These are phyloP conservation scores for Ooceraea biroi DNA, from an alignment of 1,140 invertebrate genomes.

Conservation along the genomic window DNA sequence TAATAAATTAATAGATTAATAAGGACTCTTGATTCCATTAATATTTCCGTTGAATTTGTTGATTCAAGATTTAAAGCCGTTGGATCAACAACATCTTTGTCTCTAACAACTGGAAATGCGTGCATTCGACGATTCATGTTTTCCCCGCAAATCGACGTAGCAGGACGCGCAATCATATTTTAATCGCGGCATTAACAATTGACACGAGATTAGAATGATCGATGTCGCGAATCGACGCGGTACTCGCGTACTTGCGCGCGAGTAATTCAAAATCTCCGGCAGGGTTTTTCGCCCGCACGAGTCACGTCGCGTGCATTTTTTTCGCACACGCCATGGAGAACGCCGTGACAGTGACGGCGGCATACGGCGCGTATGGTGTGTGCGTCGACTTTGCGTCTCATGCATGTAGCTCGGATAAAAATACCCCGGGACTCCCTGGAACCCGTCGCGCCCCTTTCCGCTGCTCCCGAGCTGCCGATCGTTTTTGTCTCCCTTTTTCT, in stretches of 20 bases:
- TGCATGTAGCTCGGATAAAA: constrained; percentile 68
- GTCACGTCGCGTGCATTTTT: constrained; percentile 12
- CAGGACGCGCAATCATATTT: too few species aligned
- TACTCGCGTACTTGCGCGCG: too few species aligned
- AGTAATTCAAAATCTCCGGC: background rate
- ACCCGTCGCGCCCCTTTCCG: background rate
- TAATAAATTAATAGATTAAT: too few species aligned
- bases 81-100: too few species aligned
- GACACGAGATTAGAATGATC: background rate
- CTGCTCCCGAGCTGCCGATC: constrained; percentile 27
- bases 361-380: constrained; percentile 29
- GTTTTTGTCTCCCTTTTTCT: constrained; percentile 42
- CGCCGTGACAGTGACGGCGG: constrained; percentile 10
- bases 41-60: too few species aligned
- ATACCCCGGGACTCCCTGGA: constrained; percentile 55
- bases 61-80: too few species aligned
- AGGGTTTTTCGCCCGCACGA: constrained; percentile 17
- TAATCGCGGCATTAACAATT: too few species aligned
- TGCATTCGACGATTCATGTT: too few species aligned
- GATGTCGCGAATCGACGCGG: constrained; percentile 32
- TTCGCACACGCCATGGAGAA: constrained; percentile 6
- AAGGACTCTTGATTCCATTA: too few species aligned
- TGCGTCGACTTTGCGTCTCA: constrained; percentile 31
- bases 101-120: too few species aligned
- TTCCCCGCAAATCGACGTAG: too few species aligned